A percentile compares a stretch with the other conserved stretches of the same genome.
Conservation (phyloP, 2,797 vertebrate genomes). For the Malurus leucopterus region DNA sequence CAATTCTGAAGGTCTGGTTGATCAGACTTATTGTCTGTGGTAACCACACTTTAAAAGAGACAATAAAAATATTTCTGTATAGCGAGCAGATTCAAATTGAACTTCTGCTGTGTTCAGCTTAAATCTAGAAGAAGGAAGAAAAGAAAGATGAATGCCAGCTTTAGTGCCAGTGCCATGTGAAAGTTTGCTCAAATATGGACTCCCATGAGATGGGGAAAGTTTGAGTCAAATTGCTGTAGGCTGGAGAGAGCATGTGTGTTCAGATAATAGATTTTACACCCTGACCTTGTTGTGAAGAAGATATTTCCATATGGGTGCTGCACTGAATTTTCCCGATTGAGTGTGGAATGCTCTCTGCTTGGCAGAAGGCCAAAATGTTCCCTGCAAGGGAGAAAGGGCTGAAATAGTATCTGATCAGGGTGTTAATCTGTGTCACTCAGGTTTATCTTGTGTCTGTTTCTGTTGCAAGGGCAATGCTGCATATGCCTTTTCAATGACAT, state of each 20-base stretch:
- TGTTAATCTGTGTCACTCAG: conserved; percentile 59
- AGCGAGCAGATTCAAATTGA: neutral
- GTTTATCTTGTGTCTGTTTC: conserved; percentile 54
- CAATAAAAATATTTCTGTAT: neutral
- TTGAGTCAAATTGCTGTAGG: neutral
- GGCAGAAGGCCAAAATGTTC: conserved; percentile 40
- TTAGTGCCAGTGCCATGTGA: rapidly evolving
- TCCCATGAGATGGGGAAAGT: neutral
- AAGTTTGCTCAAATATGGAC: neutral
- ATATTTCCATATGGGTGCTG: conserved; percentile 18
- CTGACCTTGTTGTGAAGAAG: neutral
- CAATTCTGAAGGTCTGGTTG: neutral
- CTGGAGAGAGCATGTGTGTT: neutral
- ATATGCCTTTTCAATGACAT: conserved; percentile 71
- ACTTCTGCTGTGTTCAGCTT: neutral
- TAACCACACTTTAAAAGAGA: neutral
- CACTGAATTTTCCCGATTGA: neutral
- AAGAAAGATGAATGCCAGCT: neutral
- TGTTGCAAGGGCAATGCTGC: conserved; percentile 10
- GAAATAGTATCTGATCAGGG: conserved; percentile 61
- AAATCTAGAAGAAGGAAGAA: neutral
- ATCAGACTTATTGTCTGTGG: neutral
- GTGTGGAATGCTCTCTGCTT: conserved; percentile 15
- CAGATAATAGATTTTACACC: neutral
- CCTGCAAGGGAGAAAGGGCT: conserved; percentile 62